phyloP scores from a whole-genome alignment of 2,797 vertebrate genomes.

The Alca torda region DNA sequence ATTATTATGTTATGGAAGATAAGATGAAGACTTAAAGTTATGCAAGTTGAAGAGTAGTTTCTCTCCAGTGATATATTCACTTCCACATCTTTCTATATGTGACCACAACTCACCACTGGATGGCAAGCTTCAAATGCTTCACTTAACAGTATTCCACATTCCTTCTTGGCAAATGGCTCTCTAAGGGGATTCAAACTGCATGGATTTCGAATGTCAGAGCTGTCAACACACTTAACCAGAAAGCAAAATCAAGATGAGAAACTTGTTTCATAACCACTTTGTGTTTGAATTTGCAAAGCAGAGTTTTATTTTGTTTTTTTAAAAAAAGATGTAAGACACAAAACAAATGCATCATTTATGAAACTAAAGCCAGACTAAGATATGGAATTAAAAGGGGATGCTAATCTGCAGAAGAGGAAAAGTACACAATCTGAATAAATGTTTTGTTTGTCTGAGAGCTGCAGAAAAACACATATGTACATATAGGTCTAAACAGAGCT shows the following conservation, averaged over 20 bases:
- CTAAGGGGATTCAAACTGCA: conserved; percentile 90
- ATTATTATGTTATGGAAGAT: background rate
- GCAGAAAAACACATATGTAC: background rate
- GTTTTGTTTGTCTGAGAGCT: background rate
- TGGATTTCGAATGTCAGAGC: conserved; percentile 88
- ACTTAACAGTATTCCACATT: conserved; percentile 88
- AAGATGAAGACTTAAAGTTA: background rate
- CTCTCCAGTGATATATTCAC: background rate
- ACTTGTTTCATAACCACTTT: background rate
- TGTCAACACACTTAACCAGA: conserved; percentile 86
- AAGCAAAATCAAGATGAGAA: background rate
- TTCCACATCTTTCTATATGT: background rate
- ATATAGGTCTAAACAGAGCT: background rate
- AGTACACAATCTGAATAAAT: background rate
- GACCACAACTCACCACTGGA: conserved; percentile 87
- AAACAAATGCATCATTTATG: background rate
- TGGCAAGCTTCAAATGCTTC: conserved; percentile 95
- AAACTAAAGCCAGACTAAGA: background rate
- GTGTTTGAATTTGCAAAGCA: background rate
- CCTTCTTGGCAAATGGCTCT: conserved; percentile 93
- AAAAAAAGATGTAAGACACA: background rate
- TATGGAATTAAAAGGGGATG: background rate
- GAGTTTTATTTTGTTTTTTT: background rate
- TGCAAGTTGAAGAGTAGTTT: background rate
- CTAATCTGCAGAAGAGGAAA: background rate